Evolutionary conservation across 2,113 vertebrate genomes (phyloP).

Genomic region (Thymallus thymallus): DNA sequence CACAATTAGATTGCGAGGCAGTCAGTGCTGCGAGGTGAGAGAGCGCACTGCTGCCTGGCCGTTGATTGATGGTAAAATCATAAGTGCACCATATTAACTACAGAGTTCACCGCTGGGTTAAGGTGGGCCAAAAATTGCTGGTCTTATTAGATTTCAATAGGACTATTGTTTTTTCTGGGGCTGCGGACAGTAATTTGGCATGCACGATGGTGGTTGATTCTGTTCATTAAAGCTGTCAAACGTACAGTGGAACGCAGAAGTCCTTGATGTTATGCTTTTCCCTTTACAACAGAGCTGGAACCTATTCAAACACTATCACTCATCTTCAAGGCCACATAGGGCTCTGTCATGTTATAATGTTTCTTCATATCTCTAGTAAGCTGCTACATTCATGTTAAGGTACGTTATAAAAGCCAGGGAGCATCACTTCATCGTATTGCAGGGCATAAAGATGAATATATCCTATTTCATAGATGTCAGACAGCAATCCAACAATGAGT

Average conservation of each 20-base stretch:
- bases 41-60: constrained; percentile 74
- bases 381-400: constrained; percentile 52
- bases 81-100: constrained; percentile 95
- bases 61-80: constrained; percentile 99
- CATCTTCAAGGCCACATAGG: constrained; percentile 44
- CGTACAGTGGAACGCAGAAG: constrained; percentile 38
- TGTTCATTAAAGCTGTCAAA: constrained; percentile 40
- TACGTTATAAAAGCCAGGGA: constrained; percentile 50
- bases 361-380: constrained; percentile 38
- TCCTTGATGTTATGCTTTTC: constrained; percentile 27
- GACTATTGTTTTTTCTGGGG: constrained; percentile 63
- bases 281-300: constrained; percentile 48
- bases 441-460: constrained; percentile 60
- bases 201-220: constrained; percentile 34
- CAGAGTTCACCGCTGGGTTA: constrained; percentile 95
- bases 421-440: constrained; percentile 53
- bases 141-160: constrained; percentile 89
- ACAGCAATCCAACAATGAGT: constrained; percentile 21
- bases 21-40: constrained; percentile 89
- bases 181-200: constrained; percentile 43
- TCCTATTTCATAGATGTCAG: constrained; percentile 43
- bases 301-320: constrained; percentile 58
- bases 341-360: constrained; percentile 42
- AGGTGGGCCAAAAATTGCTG: constrained; percentile 88
- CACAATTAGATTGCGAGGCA: constrained; percentile 98